A percentile compares a stretch with the other conserved stretches of the same genome.
phyloP scores from a whole-genome alignment of 2,113 vertebrate species.

The Oreochromis niloticus region DNA sequence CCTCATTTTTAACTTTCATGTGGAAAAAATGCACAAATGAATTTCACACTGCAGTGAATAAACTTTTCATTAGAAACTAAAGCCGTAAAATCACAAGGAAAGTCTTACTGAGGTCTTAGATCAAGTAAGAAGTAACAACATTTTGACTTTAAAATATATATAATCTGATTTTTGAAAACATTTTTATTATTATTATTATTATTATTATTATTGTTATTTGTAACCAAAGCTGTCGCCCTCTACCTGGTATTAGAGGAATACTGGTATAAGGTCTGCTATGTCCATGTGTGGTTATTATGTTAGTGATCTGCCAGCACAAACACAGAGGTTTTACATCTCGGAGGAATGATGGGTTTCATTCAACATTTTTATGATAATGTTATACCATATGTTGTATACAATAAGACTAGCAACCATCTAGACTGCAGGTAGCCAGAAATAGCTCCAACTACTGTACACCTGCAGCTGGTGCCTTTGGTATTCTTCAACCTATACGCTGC shows the following conservation, averaged over 20 bases:
- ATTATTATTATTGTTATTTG: not conserved
- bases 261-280: not conserved
- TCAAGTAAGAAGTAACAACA: not conserved
- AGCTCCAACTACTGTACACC: not conserved
- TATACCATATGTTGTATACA: not conserved
- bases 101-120: not conserved
- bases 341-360: not conserved
- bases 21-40: not conserved
- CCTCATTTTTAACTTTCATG: not conserved
- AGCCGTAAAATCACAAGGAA: not conserved
- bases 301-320: not conserved
- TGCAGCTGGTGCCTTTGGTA: not conserved
- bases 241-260: not conserved
- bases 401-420: not conserved
- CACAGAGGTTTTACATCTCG: not conserved
- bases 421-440: not conserved
- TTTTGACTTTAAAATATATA: not conserved
- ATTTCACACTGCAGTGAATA: not conserved
- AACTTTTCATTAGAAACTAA: not conserved
- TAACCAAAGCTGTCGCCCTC: not conserved
- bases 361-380: not conserved
- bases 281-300: not conserved
- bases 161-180: not conserved
- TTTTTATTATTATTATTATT: not conserved
- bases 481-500: not conserved